Evolutionary conservation across 1,140 invertebrate species (phyloP).

Genomic region (Drosophila ercepeae): DNA sequence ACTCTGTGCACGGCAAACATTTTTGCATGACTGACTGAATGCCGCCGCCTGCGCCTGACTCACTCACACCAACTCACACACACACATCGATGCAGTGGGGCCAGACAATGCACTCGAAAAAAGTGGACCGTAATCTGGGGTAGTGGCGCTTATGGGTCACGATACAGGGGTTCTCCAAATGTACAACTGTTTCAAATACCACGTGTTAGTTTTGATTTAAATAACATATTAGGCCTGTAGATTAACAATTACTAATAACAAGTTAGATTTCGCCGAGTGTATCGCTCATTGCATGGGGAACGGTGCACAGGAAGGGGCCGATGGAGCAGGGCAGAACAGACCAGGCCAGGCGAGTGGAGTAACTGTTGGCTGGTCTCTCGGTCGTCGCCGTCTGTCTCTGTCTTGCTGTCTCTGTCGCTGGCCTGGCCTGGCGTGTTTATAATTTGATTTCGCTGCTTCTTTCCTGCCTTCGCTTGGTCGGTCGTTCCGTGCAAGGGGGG

Average conservation of each 20-base stretch:
- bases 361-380: conserved; percentile 46
- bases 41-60: conserved; percentile 70
- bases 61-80: conserved; percentile 36
- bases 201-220: too few relatives aligned
- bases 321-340: conserved; percentile 1
- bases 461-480: conserved; percentile 56
- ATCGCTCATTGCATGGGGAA: not conserved
- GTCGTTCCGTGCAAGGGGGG: conserved; percentile 13
- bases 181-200: not conserved
- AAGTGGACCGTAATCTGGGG: not conserved
- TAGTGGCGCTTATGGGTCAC: too few relatives aligned
- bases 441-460: conserved; percentile 80
- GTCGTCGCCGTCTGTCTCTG: conserved; percentile 26
- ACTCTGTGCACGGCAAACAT: conserved; percentile 77
- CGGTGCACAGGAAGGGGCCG: conserved; percentile 6
- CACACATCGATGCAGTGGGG: conserved; percentile 33
- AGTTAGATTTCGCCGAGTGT: not conserved
- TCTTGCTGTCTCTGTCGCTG: conserved; percentile 45
- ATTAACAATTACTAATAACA: too few relatives aligned
- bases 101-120: conserved; percentile 47
- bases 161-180: too few relatives aligned
- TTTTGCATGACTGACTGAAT: conserved; percentile 81
- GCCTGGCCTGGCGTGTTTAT: conserved; percentile 77
- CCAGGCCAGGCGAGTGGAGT: conserved; percentile 26
- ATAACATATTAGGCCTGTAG: too few relatives aligned